phyloP scores from a whole-genome alignment of 2,797 vertebrate species.

The Picus viridis region DNA sequence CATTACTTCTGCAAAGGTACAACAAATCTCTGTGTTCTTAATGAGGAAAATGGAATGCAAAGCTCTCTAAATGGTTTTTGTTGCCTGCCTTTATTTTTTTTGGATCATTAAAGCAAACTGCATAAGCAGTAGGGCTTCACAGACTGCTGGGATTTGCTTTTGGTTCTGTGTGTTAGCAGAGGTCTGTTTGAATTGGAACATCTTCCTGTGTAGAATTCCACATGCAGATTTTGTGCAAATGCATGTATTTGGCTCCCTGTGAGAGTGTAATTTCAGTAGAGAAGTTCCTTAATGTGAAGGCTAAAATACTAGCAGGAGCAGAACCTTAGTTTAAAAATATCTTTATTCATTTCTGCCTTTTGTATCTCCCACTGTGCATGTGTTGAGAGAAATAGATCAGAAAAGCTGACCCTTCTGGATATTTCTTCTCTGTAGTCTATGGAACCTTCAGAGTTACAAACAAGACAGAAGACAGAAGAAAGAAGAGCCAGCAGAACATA shows the following conservation, averaged over 20 bases:
- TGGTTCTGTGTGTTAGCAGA: not conserved
- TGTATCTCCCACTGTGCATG: rapidly evolving
- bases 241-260: not conserved
- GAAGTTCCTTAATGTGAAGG: not conserved
- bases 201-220: not conserved
- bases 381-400: not conserved
- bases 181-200: not conserved
- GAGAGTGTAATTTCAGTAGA: not conserved
- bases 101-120: not conserved
- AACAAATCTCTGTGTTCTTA: not conserved
- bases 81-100: not conserved
- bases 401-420: not conserved
- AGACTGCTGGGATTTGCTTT: not conserved
- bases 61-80: not conserved
- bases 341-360: not conserved
- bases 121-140: not conserved
- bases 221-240: not conserved
- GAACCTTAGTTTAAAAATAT: not conserved
- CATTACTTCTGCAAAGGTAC: not conserved
- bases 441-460: no score
- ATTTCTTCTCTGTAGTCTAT: not conserved
- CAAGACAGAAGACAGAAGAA: no score
- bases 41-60: not conserved
- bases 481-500: no score
- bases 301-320: not conserved